phyloP scores from a whole-genome alignment of 2,113 vertebrate species.

The Aegithalos caudatus region DNA sequence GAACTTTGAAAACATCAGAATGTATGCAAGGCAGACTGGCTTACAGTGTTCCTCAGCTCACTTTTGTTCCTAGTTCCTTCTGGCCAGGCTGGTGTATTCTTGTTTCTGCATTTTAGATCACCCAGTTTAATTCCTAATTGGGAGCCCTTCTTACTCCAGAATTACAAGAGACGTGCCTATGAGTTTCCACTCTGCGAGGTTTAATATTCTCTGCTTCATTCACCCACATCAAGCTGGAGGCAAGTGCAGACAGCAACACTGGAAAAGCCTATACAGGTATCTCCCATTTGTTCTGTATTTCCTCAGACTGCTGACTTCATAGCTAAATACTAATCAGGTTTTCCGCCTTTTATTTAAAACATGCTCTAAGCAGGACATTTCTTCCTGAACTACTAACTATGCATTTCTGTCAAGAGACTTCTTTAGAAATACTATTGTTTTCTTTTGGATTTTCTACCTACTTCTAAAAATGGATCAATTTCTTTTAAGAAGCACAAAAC shows the following conservation, averaged over 20 bases:
- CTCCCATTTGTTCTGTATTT: neutral
- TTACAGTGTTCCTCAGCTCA: neutral
- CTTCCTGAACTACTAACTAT: neutral
- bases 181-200: neutral
- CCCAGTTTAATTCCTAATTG: neutral
- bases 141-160: neutral
- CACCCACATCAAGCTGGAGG: neutral
- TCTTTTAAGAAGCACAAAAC: neutral
- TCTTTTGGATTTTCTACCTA: neutral
- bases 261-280: neutral
- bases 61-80: neutral
- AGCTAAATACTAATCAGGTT: neutral
- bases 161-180: neutral
- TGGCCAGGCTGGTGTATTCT: neutral
- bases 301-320: neutral
- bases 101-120: neutral
- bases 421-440: neutral
- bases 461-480: neutral
- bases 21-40: neutral
- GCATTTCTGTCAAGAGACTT: neutral
- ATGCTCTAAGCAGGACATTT: neutral
- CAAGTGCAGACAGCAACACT: neutral
- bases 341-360: constrained; percentile 19
- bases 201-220: neutral
- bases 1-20: neutral